Evolutionary conservation across 2,888 invertebrate genomes (phyloP).

Genomic region (Taenaris catops): DNA sequence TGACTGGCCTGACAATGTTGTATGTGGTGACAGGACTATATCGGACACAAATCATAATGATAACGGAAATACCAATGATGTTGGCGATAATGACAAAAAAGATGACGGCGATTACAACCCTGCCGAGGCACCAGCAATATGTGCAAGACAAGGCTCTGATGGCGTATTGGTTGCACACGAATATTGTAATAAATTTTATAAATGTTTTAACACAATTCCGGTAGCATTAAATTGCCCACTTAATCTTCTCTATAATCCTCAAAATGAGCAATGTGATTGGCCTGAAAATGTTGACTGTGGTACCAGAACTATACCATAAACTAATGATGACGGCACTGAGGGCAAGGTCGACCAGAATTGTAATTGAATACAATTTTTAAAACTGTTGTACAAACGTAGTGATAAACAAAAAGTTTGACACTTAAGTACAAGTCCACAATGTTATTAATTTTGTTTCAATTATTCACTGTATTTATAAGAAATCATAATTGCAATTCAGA

Average conservation of each 20-base stretch:
- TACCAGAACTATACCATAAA: conserved; percentile 27
- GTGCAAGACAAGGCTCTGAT: conserved; percentile 27
- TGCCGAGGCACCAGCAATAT: conserved; percentile 21
- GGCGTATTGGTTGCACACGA: conserved; percentile 34
- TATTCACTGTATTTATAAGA: too few relatives aligned
- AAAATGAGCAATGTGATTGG: conserved; percentile 34
- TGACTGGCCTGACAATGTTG: conserved; percentile 34
- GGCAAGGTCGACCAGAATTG: too few relatives aligned
- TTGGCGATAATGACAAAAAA: conserved; percentile 1
- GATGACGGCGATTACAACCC: conserved; percentile 13
- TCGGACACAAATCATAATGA: conserved; percentile 14
- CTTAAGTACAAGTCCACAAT: too few relatives aligned
- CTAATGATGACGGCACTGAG: too few relatives aligned
- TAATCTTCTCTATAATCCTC: conserved; percentile 31
- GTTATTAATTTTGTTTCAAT: too few relatives aligned
- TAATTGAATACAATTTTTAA: too few relatives aligned
- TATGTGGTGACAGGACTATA: conserved; percentile 31
- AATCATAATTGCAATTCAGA: too few relatives aligned
- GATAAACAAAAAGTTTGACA: too few relatives aligned
- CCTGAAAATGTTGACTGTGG: conserved; percentile 34
- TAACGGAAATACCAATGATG: background rate
- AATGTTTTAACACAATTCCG: conserved; percentile 27
- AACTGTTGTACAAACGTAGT: too few relatives aligned
- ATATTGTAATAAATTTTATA: conserved; percentile 35
- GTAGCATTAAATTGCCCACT: conserved; percentile 26